A percentile compares a stretch with the other conserved stretches of the same genome.
Evolutionary conservation across 2,888 invertebrate species (phyloP).

Genomic region (Fragum whitleyi): DNA sequence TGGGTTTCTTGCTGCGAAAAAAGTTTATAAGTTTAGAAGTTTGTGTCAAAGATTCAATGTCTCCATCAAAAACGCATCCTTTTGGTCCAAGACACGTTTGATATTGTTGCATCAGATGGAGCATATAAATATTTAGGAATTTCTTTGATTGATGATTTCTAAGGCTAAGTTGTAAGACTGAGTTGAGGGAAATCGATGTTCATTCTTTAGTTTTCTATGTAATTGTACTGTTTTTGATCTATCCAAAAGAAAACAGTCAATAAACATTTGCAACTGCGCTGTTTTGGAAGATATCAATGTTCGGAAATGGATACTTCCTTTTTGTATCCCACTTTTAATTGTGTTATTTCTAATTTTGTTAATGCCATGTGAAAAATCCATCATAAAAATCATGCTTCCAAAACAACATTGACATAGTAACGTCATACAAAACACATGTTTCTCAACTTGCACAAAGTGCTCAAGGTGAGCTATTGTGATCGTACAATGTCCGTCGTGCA

Average conservation of each 20-base stretch:
- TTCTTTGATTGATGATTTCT: constrained; percentile 61
- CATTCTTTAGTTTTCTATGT: constrained; percentile 52
- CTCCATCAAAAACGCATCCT: constrained; percentile 45
- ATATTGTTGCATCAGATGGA: constrained; percentile 42
- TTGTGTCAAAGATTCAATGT: constrained; percentile 34
- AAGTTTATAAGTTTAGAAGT: constrained; percentile 37
- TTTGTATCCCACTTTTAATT: constrained; percentile 46
- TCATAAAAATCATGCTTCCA: constrained; percentile 34
- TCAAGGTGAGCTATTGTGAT: too few species aligned
- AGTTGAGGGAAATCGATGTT: constrained; percentile 48
- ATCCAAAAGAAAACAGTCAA: constrained; percentile 59
- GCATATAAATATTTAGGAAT: constrained; percentile 55
- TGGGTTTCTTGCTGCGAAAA: constrained; percentile 35
- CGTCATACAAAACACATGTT: too few species aligned
- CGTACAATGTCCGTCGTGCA: too few species aligned
- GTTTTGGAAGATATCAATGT: constrained; percentile 24
- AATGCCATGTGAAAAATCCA: constrained; percentile 53
- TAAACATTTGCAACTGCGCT: constrained; percentile 58
- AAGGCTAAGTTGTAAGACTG: constrained; percentile 57
- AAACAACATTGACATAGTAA: constrained; percentile 29
- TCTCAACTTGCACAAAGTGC: too few species aligned
- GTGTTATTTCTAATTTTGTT: constrained; percentile 61
- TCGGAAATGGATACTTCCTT: constrained; percentile 28
- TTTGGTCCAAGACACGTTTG: constrained; percentile 29
- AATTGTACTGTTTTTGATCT: constrained; percentile 45